Conservation (phyloP, 1,140 invertebrate species). For the Drusus annulatus region DNA sequence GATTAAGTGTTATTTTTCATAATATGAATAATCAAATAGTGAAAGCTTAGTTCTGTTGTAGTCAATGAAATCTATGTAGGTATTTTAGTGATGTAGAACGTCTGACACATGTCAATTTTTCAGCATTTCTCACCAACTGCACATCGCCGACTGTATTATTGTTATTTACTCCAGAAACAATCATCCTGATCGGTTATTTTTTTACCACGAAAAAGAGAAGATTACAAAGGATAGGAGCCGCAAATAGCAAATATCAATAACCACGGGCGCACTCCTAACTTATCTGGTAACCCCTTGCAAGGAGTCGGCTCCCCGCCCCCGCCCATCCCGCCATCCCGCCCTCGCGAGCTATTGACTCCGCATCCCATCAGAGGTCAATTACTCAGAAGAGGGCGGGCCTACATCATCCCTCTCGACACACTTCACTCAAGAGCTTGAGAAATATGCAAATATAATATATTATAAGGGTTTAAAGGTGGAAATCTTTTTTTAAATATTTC, state of each 20-base stretch:
- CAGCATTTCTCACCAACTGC: not conserved
- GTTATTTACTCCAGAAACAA: slow-evolving; percentile 16
- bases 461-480: too few relatives aligned
- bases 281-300: slow-evolving; percentile 16
- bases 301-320: not conserved
- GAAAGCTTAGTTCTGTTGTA: too few relatives aligned
- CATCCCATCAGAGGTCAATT: slow-evolving; percentile 18
- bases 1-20: too few relatives aligned
- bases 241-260: slow-evolving; percentile 15
- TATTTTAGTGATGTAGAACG: too few relatives aligned
- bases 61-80: too few relatives aligned
- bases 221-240: slow-evolving; percentile 15
- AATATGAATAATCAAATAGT: too few relatives aligned
- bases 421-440: not conserved
- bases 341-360: not conserved
- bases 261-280: slow-evolving; percentile 21
- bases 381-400: not conserved
- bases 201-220: not conserved
- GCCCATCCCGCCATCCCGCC: too few relatives aligned
- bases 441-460: not conserved
- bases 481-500: too few relatives aligned
- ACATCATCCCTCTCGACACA: not conserved
- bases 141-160: not conserved
- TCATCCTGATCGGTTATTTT: not conserved
- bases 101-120: too few relatives aligned